Base-by-base conservation (phyloP, 1,140 invertebrate species). In the Drosophila neocordata region DNA sequence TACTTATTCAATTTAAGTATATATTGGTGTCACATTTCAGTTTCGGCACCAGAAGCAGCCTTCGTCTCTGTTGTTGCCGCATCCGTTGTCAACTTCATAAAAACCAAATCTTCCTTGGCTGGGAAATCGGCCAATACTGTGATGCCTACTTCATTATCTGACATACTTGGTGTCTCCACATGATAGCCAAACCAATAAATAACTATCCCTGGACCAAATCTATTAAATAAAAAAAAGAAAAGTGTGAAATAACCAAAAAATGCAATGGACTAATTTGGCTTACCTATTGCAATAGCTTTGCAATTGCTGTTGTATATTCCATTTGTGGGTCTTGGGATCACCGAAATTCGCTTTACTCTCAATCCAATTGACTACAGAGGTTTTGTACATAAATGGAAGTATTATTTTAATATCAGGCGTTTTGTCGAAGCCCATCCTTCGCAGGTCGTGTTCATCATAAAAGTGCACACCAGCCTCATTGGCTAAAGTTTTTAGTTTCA, bases 161-260 rank as follows among this genome's bases (percentile, higher is more conserved):
- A 91, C 11, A 92, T 69, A 73, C 92, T 78, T 18, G 92, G 89
- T 15, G 97, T 91, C 38, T 94, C 94, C 67, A 97, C 96, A 12
- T 98, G 92, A 91, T 95, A 98, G 18, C 97, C 97, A 93, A 98
- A 98, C 98, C 98, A 99, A 91, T 99, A 99, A 76, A 99, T 98
- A 2, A 99, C 96, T 62, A 98, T 93, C 2, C 98, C 98, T 12
- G 97, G 95, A 3, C 98, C 98, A 94, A 98, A 99, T 80, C 96
- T 96, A 15, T 6, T 38, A 31, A 31, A 31, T 24, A 24, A 24
- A 24, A 20, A 1, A 1, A 51, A 59, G 4, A 27, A 12, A 9
- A 1, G 4, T 31, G 6, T n/a, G 2, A 52, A 31, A 8, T 8
- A 1, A 22, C 15, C 4, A 1, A 4, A 1, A 35, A 35, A 11